phyloP scores from a whole-genome alignment of 2,888 invertebrate genomes.

The Sinodicranocentrus sp. region DNA sequence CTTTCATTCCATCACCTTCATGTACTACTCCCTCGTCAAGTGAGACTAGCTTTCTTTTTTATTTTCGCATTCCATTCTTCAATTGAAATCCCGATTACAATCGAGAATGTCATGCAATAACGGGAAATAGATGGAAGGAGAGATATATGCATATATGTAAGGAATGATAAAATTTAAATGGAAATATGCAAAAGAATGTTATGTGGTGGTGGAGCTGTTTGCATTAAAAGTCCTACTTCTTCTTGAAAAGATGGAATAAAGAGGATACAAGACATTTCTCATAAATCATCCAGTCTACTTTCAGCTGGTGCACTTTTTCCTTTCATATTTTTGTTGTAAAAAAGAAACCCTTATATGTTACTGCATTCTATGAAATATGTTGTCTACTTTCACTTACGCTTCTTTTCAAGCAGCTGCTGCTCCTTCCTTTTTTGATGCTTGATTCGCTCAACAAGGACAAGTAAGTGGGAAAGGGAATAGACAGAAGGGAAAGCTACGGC shows the following conservation, averaged over 20 bases:
- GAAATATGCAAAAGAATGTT: no score
- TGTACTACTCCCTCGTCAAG: no score
- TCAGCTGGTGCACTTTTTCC: slow-evolving; percentile 53
- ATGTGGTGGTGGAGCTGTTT: slow-evolving; percentile 1
- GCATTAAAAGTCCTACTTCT: neutral
- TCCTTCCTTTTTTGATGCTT: neutral
- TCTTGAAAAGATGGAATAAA: slow-evolving; percentile 39
- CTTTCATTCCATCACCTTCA: no score
- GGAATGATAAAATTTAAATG: no score
- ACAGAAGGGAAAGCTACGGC: neutral
- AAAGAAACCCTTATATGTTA: neutral
- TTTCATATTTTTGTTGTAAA: slow-evolving; percentile 21
- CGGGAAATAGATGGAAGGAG: no score
- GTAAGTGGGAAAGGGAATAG: neutral
- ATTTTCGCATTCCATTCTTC: no score
- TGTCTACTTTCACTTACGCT: slow-evolving; percentile 32
- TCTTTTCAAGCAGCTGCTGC: slow-evolving; percentile 17
- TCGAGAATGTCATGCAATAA: no score
- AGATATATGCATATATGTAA: no score
- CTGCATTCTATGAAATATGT: no score
- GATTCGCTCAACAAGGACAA: neutral
- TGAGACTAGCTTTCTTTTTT: no score
- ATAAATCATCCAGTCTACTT: slow-evolving; percentile 59
- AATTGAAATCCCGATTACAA: no score
- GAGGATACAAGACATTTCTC: slow-evolving; percentile 62